Conservation (phyloP, 2,888 invertebrate genomes). For the Phania funesta region DNA sequence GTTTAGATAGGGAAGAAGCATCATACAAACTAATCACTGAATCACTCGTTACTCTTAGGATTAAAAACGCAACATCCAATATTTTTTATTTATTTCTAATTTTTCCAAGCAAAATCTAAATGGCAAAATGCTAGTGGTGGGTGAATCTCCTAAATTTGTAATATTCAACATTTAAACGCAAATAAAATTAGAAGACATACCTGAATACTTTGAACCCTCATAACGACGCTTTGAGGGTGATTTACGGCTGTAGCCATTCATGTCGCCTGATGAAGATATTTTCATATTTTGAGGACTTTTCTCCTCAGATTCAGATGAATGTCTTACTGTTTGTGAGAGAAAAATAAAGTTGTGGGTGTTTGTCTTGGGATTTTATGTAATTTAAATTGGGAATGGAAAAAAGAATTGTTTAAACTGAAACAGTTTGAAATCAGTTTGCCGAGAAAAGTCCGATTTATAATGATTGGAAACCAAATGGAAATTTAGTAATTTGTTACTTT, state of each 20-base stretch:
- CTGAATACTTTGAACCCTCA: conserved; percentile 79
- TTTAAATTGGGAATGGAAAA: not conserved
- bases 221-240: conserved; percentile 78
- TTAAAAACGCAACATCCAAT: too few relatives aligned
- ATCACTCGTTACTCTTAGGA: too few relatives aligned
- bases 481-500: too few relatives aligned
- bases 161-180: conserved; percentile 6
- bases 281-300: conserved; percentile 60
- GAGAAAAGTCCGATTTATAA: not conserved
- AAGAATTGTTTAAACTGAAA: not conserved
- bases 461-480: not conserved
- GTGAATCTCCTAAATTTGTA: too few relatives aligned
- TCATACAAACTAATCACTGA: too few relatives aligned
- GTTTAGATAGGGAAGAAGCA: too few relatives aligned
- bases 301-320: conserved; percentile 68
- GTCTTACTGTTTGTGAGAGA: conserved; percentile 66
- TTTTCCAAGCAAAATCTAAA: too few relatives aligned
- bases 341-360: conserved; percentile 40
- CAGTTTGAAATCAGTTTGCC: not conserved
- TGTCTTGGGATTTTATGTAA: conserved; percentile 1
- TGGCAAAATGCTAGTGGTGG: too few relatives aligned
- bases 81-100: too few relatives aligned
- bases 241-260: conserved; percentile 79
- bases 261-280: conserved; percentile 72
- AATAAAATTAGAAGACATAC: conserved; percentile 70